Conservation (phyloP, 1,140 invertebrate species). For the Penaeus vannamei region DNA sequence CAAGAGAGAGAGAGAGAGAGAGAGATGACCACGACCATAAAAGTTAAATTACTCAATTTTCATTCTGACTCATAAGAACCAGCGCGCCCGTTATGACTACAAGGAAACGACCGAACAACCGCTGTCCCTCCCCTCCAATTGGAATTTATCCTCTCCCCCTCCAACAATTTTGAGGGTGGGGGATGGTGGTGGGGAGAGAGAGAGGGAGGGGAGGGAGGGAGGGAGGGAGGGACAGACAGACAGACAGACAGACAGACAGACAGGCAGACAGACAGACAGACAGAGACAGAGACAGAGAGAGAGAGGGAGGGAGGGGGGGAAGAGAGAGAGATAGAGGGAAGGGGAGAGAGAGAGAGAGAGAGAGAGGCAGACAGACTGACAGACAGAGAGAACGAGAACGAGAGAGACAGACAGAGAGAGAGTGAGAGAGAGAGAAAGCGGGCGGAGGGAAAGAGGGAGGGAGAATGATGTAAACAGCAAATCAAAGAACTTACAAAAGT, state of each 20-base stretch:
- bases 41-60: conserved; percentile 60
- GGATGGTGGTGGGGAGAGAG: background rate
- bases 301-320: background rate
- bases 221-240: background rate
- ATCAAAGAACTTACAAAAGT: too few species aligned
- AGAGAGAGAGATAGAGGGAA: background rate
- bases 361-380: too few species aligned
- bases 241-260: background rate
- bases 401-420: background rate
- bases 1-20: conserved; percentile 1
- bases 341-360: background rate
- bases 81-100: conserved; percentile 38
- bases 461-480: too few species aligned
- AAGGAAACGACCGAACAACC: too few species aligned
- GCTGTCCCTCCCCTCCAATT: too few species aligned
- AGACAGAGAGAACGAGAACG: too few species aligned
- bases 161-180: too few species aligned
- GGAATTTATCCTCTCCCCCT: too few species aligned
- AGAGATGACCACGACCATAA: conserved; percentile 12
- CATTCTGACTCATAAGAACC: conserved; percentile 26
- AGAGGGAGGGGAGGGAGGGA: background rate
- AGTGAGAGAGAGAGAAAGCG: background rate
- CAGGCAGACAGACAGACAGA: too few species aligned
- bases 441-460: too few species aligned
- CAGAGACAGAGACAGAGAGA: background rate